Evolutionary conservation across 2,113 vertebrate species (phyloP).

Genomic region (Colinus virginianus): DNA sequence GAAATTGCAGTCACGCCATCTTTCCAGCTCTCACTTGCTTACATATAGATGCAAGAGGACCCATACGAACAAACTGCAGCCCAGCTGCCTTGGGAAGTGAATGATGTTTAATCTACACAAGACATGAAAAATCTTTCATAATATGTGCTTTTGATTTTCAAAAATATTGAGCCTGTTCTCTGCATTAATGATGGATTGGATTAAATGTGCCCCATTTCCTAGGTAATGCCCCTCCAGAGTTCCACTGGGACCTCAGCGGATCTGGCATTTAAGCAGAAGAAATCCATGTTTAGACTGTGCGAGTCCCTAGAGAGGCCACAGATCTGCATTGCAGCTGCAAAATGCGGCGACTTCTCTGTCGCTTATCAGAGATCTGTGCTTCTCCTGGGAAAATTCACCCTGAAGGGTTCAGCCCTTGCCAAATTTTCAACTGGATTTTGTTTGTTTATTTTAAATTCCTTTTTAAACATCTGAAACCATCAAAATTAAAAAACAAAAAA

Average conservation of each 20-base stretch:
- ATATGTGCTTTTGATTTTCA: background rate
- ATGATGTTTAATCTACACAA: background rate
- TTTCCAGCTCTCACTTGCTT: background rate
- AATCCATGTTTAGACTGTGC: conserved; percentile 12
- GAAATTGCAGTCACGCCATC: background rate
- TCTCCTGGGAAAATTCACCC: conserved; percentile 60
- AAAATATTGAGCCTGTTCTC: conserved; percentile 42
- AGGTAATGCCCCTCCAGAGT: conserved; percentile 35
- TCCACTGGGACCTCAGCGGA: conserved; percentile 45
- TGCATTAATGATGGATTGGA: conserved; percentile 55
- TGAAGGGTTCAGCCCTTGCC: conserved; percentile 53
- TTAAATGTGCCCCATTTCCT: conserved; percentile 3
- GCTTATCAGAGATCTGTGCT: conserved; percentile 36
- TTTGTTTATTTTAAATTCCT: conserved; percentile 69
- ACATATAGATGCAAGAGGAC: background rate
- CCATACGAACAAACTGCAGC: background rate
- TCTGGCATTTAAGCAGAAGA: conserved; percentile 54
- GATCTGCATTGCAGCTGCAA: conserved; percentile 59
- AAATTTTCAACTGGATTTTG: conserved; percentile 49
- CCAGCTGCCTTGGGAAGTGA: background rate
- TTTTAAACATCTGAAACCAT: conserved; percentile 62
- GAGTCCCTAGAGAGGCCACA: conserved; percentile 46
- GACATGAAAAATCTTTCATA: background rate
- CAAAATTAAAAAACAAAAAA: background rate
- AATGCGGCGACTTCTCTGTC: background rate